phyloP scores from a whole-genome alignment of 2,888 invertebrate species.

The Leuctra nigra region DNA sequence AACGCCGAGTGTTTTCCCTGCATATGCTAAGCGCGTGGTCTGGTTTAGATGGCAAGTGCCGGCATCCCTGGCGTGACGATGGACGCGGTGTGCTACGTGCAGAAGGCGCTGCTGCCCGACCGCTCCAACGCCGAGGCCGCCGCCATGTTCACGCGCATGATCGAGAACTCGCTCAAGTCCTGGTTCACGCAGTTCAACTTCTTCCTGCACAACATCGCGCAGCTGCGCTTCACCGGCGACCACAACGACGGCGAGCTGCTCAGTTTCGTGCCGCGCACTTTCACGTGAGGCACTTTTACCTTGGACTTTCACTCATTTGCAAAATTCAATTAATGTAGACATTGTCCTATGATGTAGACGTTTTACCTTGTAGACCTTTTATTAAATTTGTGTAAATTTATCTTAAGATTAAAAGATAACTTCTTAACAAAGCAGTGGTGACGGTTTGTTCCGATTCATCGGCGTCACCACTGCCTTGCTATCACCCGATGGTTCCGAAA shows the following conservation, averaged over 20 bases:
- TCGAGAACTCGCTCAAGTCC: conserved; percentile 88
- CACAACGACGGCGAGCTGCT: conserved; percentile 70
- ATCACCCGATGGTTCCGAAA: no score
- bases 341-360: no score
- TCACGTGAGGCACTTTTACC: conserved; percentile 59
- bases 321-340: no score
- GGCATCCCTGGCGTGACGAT: conserved; percentile 88
- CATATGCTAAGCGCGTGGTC: no score
- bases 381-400: no score
- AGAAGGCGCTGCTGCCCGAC: conserved; percentile 80
- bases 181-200: conserved; percentile 97
- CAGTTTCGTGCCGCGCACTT: conserved; percentile 90
- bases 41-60: conserved; percentile 76
- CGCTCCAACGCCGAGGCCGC: conserved; percentile 93
- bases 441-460: no score
- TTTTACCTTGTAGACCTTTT: no score
- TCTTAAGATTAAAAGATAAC: no score
- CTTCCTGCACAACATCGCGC: conserved; percentile 94
- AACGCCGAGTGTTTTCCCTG: no score
- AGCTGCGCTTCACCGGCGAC: conserved; percentile 84
- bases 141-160: conserved; percentile 91
- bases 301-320: no score
- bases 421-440: no score
- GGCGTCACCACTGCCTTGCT: no score
- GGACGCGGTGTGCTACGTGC: conserved; percentile 88